These are phyloP conservation scores for Drosophila persimilis DNA, from an alignment of 1,140 invertebrate genomes.

Conservation along the genomic window DNA sequence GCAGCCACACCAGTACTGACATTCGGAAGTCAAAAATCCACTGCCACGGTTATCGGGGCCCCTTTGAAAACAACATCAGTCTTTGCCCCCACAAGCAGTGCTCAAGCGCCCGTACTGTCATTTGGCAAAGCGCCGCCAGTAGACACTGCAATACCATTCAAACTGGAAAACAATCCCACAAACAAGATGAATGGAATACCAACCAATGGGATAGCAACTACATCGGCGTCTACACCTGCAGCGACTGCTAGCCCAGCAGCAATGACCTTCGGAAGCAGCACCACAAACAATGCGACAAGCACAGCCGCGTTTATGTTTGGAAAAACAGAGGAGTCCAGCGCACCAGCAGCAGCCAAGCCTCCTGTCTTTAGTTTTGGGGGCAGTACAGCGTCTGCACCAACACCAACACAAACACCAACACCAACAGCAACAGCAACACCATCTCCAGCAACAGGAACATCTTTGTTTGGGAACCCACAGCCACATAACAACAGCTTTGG, in stretches of 20 bases:
- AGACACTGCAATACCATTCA: conserved; percentile 37
- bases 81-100: conserved; percentile 8
- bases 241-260: neutral
- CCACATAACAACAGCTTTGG: conserved; percentile 17
- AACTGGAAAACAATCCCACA: conserved; percentile 13
- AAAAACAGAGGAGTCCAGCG: neutral
- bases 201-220: conserved; percentile 6
- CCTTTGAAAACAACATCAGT: neutral
- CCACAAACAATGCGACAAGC: neutral
- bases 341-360: neutral
- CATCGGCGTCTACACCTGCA: neutral
- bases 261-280: conserved; percentile 15
- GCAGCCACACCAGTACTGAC: conserved; percentile 6
- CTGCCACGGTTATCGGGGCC: neutral
- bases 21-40: conserved; percentile 13
- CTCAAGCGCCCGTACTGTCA: conserved; percentile 10
- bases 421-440: neutral
- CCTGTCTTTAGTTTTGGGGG: conserved; percentile 19
- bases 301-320: conserved; percentile 21
- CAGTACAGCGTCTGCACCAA: neutral
- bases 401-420: neutral
- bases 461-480: conserved; percentile 1
- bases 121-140: conserved; percentile 19
- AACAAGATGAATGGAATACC: neutral
- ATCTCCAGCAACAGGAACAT: neutral